These are phyloP conservation scores for Amiota minor DNA, from an alignment of 2,888 invertebrate genomes.

Conservation along the genomic window DNA sequence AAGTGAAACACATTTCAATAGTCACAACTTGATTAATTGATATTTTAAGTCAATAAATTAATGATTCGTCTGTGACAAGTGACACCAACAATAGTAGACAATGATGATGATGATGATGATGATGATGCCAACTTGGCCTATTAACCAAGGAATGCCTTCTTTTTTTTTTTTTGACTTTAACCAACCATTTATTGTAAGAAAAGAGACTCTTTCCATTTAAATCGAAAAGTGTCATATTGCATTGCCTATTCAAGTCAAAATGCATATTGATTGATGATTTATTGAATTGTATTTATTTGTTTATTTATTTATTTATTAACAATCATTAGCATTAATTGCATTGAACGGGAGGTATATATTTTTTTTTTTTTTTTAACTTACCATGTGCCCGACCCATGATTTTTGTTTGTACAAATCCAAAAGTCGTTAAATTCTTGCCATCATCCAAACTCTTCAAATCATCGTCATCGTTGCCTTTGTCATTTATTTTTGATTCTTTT, in stretches of 20 bases:
- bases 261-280: slow-evolving; percentile 20
- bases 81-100: not conserved
- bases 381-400: no score
- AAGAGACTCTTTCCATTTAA: slow-evolving; percentile 5
- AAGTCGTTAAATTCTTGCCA: no score
- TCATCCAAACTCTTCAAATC: no score
- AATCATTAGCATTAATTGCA: slow-evolving; percentile 57
- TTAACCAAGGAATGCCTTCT: not conserved
- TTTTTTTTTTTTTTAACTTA: no score
- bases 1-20: slow-evolving; percentile 4
- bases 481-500: not conserved
- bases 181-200: not conserved
- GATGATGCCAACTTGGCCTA: not conserved
- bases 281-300: not conserved
- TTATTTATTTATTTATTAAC: slow-evolving; percentile 13
- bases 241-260: not conserved
- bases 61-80: slow-evolving; percentile 5
- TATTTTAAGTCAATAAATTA: slow-evolving; percentile 13
- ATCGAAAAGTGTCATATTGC: slow-evolving; percentile 9
- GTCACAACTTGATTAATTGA: slow-evolving; percentile 5
- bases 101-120: not conserved
- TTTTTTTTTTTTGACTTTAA: not conserved
- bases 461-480: no score
- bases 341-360: slow-evolving; percentile 34
- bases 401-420: no score